Base-by-base conservation (phyloP, 2,888 invertebrate genomes). In the Cecidostiba fungosa region DNA sequence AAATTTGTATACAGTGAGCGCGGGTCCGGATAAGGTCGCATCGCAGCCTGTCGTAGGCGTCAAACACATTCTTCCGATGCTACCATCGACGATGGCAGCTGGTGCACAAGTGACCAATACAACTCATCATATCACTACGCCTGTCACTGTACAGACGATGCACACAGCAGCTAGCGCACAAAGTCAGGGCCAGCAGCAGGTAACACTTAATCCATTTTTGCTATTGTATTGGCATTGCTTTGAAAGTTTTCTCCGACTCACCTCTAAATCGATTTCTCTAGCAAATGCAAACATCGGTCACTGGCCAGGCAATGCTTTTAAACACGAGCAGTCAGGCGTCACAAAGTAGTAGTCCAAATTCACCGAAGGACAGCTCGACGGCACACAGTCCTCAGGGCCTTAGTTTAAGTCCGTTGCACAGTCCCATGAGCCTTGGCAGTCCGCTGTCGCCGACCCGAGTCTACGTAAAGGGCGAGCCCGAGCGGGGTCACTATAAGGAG, bases 371-470 rank as follows among this genome's bases (percentile, higher is more conserved):
- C 69, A 89, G 81, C 76, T 89, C 92, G 0, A 90, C 87, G 70
- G 92, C 90, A 3, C 92, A 92, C 84, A 93, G 93, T 89, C 93
- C 93, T 6, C 92, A 92, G 77, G 89, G 89, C n/a, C 91, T 94
- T 66, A 94, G 92, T 87, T 87, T 91, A 50, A 95, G 94, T 91
- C 94, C 94, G 1, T 88, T 94, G 32, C 93, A 93, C 84, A 93
- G 93, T 88, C 94, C 94, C 1, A 94, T 94, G 91, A 94, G 93
- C 86, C 91, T 94, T 73, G 94, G 94, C 80, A 94, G 94, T 82
- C 96, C 97, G 0, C 94, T 95, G 79, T 96, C 97, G 62, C 96
- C 97, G 47, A 93, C 93, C 8, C 93, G 94, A 8, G 93, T 92
- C 78, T 92, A 91, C 85, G 90, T 94, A 1, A 93, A 92, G 82